Evolutionary conservation across 2,797 vertebrate genomes (phyloP).

Genomic region (Liparis tanakae): DNA sequence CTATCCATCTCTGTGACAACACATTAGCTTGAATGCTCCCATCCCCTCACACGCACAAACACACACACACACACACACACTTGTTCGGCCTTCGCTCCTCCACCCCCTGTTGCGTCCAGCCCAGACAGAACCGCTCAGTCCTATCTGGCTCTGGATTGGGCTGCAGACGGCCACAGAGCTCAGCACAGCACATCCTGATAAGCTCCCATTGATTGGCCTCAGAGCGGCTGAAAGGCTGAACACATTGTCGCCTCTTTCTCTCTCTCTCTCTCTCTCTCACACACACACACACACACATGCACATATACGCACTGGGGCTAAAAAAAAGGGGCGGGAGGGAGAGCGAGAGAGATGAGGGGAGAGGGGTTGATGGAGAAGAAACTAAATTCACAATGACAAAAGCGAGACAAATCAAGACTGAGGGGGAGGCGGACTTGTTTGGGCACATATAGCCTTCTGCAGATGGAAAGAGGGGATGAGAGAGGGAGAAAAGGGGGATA

Average conservation of each 20-base stretch:
- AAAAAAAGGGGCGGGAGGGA: constrained; percentile 24
- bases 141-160: constrained; percentile 60
- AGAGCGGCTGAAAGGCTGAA: constrained; percentile 68
- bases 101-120: constrained; percentile 58
- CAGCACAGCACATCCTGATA: constrained; percentile 69
- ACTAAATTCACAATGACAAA: constrained; percentile 60
- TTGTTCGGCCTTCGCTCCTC: constrained; percentile 54
- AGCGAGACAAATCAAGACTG: constrained; percentile 48
- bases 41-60: constrained; percentile 1
- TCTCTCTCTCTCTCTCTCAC: constrained; percentile 10
- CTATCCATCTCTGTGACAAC: constrained; percentile 18
- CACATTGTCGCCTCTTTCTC: constrained; percentile 56
- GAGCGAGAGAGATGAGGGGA: constrained; percentile 20
- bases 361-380: constrained; percentile 56
- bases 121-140: constrained; percentile 60
- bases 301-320: constrained; percentile 10
- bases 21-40: constrained; percentile 34
- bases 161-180: constrained; percentile 58
- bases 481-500: constrained; percentile 9
- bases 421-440: constrained; percentile 39
- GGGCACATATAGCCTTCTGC: constrained; percentile 31
- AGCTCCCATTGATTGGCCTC: constrained; percentile 73
- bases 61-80: constrained; percentile 42
- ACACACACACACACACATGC: background rate
- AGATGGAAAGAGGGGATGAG: constrained; percentile 15